Percentiles rank a stretch among this genome's conserved stretches.
Conservation (phyloP, 37 sponge, comb jelly and placozoan species). For the Tethya wilhelma region DNA sequence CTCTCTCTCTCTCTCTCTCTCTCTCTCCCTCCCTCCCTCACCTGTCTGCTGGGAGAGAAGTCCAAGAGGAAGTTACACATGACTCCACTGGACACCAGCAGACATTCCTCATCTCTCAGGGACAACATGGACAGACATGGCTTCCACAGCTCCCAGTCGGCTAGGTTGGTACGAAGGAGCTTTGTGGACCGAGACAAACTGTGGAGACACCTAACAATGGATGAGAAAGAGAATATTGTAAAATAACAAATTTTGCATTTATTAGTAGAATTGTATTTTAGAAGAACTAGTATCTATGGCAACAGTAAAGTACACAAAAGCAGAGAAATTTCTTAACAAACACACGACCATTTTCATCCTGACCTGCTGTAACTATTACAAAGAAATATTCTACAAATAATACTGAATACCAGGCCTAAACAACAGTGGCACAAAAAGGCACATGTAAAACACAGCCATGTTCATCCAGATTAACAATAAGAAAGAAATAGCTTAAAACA, state of each 20-base stretch:
- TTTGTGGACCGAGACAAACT: constrained; percentile 75
- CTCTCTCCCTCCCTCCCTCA: constrained; percentile 22
- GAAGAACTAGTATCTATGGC: too few species aligned
- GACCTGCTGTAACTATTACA: too few species aligned
- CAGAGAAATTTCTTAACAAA: too few species aligned
- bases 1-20: constrained; percentile 13
- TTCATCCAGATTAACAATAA: too few species aligned
- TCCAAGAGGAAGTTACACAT: constrained; percentile 67
- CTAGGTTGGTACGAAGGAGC: constrained; percentile 60
- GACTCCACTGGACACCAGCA: constrained; percentile 48
- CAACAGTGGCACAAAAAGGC: neutral
- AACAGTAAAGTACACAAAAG: too few species aligned
- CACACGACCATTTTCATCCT: too few species aligned
- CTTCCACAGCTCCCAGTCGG: constrained; percentile 62
- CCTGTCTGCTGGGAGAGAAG: constrained; percentile 77
- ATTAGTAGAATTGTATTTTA: too few species aligned
- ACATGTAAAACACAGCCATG: too few species aligned
- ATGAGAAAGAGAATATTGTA: neutral
- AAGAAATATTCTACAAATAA: too few species aligned
- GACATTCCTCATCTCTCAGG: constrained; percentile 35
- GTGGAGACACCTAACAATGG: constrained; percentile 52
- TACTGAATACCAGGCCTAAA: neutral
- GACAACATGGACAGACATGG: constrained; percentile 44
- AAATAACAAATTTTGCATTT: too few species aligned
- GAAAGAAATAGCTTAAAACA: too few species aligned